Conservation (phyloP, 2,113 vertebrate genomes). For the Nematolebias whitei region DNA sequence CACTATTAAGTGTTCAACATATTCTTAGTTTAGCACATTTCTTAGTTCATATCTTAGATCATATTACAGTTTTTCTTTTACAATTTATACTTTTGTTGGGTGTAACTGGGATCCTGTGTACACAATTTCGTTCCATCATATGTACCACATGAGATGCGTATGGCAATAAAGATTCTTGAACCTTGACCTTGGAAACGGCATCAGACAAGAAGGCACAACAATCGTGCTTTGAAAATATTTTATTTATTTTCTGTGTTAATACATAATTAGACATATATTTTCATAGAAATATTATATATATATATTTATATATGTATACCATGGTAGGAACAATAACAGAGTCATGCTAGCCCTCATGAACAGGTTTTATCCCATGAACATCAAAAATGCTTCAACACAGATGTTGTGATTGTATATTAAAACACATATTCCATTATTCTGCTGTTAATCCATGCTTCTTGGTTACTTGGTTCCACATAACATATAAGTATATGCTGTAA, state of each 20-base stretch:
- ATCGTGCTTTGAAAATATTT: slow-evolving; percentile 80
- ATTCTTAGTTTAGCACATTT: too few species aligned
- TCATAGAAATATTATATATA: slow-evolving; percentile 80
- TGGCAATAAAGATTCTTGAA: too few species aligned
- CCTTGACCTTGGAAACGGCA: neutral
- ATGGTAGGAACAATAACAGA: slow-evolving; percentile 77
- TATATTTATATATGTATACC: slow-evolving; percentile 45
- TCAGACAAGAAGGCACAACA: slow-evolving; percentile 13
- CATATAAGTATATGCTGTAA: slow-evolving; percentile 67
- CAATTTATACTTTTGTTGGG: too few species aligned
- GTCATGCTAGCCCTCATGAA: slow-evolving; percentile 85
- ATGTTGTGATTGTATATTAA: slow-evolving; percentile 74
- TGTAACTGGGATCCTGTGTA: too few species aligned
- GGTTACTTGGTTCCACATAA: slow-evolving; percentile 68
- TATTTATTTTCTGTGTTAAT: slow-evolving; percentile 76
- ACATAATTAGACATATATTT: slow-evolving; percentile 80
- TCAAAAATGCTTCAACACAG: slow-evolving; percentile 72
- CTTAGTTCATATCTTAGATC: too few species aligned
- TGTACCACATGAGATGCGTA: too few species aligned
- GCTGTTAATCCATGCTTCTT: slow-evolving; percentile 76
- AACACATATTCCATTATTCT: slow-evolving; percentile 73
- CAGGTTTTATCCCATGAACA: slow-evolving; percentile 77
- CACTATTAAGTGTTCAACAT: too few species aligned
- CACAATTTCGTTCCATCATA: too few species aligned
- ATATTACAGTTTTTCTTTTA: too few species aligned